These are phyloP conservation scores for Trachymyrmex cornetzi DNA, from an alignment of 1,140 invertebrate species.

Conservation along the genomic window DNA sequence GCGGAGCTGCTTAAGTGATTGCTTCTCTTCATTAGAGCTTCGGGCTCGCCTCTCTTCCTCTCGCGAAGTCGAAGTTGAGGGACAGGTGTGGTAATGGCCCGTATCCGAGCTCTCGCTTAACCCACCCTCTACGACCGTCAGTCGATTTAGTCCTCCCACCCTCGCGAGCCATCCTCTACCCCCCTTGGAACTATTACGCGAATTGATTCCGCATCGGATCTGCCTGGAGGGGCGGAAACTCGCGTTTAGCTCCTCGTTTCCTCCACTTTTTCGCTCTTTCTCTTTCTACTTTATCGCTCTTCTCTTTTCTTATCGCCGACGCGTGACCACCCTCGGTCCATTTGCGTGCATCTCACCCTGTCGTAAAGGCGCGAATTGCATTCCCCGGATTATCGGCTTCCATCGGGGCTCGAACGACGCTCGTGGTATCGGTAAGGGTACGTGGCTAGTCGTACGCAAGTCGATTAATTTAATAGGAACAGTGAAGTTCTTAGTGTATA, in stretches of 20 bases:
- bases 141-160: conserved; percentile 76
- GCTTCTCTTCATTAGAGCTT: conserved; percentile 83
- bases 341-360: conserved; percentile 46
- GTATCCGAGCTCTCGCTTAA: conserved; percentile 76
- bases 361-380: conserved; percentile 41
- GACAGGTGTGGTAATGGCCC: conserved; percentile 85
- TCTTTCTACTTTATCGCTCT: conserved; percentile 1
- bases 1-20: conserved; percentile 82
- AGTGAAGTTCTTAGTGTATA: neutral
- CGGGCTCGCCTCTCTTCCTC: conserved; percentile 41
- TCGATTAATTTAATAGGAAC: conserved; percentile 31
- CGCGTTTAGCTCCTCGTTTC: conserved; percentile 84
- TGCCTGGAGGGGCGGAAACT: conserved; percentile 71
- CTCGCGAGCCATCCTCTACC: neutral
- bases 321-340: conserved; percentile 39
- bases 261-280: conserved; percentile 51
- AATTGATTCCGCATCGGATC: conserved; percentile 83
- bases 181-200: conserved; percentile 81
- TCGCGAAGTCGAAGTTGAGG: conserved; percentile 73
- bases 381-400: conserved; percentile 41
- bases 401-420: neutral
- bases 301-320: conserved; percentile 39
- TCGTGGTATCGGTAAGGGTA: conserved; percentile 10
- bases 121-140: conserved; percentile 49
- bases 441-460: neutral